Conservation (phyloP, 1,140 invertebrate genomes). For the Vanessa atalanta region DNA sequence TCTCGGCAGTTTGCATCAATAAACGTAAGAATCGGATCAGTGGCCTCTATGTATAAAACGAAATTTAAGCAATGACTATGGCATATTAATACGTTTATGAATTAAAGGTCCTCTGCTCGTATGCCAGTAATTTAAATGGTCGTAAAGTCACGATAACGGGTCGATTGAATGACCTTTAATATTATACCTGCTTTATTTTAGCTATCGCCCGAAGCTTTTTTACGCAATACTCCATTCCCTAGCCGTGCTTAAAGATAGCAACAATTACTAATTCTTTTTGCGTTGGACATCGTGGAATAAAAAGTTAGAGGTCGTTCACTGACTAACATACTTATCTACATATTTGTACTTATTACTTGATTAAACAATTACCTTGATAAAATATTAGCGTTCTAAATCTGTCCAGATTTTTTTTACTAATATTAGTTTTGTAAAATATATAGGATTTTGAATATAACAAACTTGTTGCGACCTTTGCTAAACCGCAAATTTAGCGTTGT, state of each 20-base stretch:
- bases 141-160: conserved; percentile 44
- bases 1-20: conserved; percentile 23
- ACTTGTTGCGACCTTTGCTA: conserved; percentile 24
- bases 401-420: background rate
- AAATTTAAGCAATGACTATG: conserved; percentile 6
- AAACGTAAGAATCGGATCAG: conserved; percentile 42
- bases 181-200: conserved; percentile 42
- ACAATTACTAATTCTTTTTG: conserved; percentile 26
- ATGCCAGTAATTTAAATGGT: conserved; percentile 26
- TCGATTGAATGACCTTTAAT: conserved; percentile 47
- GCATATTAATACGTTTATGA: conserved; percentile 15
- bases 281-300: conserved; percentile 21
- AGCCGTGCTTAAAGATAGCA: conserved; percentile 28
- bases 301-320: conserved; percentile 33
- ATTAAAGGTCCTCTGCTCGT: conserved; percentile 21
- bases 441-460: background rate
- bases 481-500: conserved; percentile 33
- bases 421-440: background rate
- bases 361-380: conserved; percentile 20
- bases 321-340: background rate
- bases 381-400: background rate
- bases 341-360: conserved; percentile 10
- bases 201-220: conserved; percentile 42
- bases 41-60: conserved; percentile 20
- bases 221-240: conserved; percentile 39